Evolutionary conservation across 2,113 vertebrate genomes (phyloP).

Genomic region (Indicator indicator): DNA sequence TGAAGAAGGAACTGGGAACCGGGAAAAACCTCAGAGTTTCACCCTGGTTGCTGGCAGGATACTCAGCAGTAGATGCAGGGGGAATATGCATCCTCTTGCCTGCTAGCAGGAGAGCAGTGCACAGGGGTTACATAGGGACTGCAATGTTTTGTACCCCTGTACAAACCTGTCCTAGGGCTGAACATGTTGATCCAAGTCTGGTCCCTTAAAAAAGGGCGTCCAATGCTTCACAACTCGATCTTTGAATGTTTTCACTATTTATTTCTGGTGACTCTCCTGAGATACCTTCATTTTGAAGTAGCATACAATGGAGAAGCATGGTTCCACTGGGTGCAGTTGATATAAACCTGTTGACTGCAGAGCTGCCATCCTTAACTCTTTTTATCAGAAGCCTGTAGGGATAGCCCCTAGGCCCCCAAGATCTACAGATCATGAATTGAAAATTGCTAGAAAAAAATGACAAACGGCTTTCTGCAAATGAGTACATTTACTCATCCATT

Average conservation of each 20-base stretch:
- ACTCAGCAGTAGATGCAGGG: accelerated
- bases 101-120: accelerated
- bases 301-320: neutral
- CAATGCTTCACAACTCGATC: neutral
- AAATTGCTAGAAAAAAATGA: neutral
- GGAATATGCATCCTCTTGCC: accelerated
- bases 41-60: neutral
- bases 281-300: neutral
- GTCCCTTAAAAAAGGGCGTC: neutral
- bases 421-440: neutral
- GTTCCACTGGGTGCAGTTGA: neutral
- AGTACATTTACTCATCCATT: neutral
- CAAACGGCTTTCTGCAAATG: neutral
- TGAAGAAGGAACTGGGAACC: neutral
- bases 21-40: accelerated
- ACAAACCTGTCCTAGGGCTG: neutral
- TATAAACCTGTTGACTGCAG: neutral
- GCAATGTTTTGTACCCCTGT: accelerated
- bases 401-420: neutral
- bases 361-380: neutral
- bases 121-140: accelerated
- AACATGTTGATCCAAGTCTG: accelerated
- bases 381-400: neutral
- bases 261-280: neutral
- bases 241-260: neutral